Conservation (phyloP, 2,113 vertebrate genomes). For the Helogale parvula region DNA sequence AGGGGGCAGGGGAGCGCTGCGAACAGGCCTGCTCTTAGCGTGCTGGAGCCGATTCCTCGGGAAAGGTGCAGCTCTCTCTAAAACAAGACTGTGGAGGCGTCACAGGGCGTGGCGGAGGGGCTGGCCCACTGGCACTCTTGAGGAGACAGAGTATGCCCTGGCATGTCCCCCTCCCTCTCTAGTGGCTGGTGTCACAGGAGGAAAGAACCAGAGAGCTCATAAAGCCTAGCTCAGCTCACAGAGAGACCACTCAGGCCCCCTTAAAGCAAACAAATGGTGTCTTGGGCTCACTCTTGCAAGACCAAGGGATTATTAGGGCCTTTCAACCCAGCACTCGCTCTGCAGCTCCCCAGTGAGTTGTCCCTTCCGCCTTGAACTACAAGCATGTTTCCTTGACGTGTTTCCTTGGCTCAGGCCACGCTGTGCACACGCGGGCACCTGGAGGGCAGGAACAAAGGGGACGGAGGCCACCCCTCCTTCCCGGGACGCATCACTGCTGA, state of each 20-base stretch:
- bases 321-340: rapidly evolving
- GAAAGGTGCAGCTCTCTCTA: background rate
- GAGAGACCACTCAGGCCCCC: background rate
- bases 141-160: background rate
- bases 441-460: background rate
- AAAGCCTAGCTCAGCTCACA: background rate
- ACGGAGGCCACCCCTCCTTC: background rate
- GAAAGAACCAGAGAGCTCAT: background rate
- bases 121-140: background rate
- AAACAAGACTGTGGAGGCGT: background rate
- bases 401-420: background rate
- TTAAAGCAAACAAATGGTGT: background rate
- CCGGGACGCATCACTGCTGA: background rate
- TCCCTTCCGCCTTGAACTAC: background rate
- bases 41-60: background rate
- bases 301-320: background rate
- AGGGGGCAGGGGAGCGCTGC: background rate
- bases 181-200: background rate
- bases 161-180: background rate
- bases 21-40: background rate
- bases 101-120: background rate
- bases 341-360: rapidly evolving
- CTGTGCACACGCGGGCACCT: rapidly evolving
- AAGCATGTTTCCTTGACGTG: too few species aligned
- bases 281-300: background rate